Conservation (phyloP, 2,888 invertebrate genomes). For the Bombylius major region DNA sequence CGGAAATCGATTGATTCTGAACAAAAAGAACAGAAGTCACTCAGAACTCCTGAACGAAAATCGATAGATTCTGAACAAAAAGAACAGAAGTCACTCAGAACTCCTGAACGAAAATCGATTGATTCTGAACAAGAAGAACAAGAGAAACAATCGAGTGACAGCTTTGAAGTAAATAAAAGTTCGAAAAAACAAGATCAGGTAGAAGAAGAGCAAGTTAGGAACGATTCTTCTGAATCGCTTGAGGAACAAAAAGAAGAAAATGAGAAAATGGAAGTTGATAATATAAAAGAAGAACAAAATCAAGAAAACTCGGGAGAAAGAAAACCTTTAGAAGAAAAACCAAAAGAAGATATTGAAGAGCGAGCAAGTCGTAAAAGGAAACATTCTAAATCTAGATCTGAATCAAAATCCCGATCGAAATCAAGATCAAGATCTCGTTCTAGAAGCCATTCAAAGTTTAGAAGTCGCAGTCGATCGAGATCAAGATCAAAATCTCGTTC, state of each 20-base stretch:
- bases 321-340: constrained; percentile 18
- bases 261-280: constrained; percentile 16
- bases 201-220: too few relatives aligned
- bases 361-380: constrained; percentile 1
- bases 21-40: too few relatives aligned
- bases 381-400: constrained; percentile 6
- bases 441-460: background rate
- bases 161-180: too few relatives aligned
- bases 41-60: too few relatives aligned
- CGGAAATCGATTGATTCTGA: too few relatives aligned
- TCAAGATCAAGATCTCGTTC: constrained; percentile 23
- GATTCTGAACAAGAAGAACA: constrained; percentile 24
- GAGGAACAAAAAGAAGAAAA: constrained; percentile 23
- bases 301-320: constrained; percentile 4
- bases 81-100: constrained; percentile 14
- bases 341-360: background rate
- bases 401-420: constrained; percentile 2
- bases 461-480: constrained; percentile 17
- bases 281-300: constrained; percentile 6
- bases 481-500: constrained; percentile 22
- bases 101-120: background rate
- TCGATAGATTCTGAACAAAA: constrained; percentile 13
- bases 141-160: constrained; percentile 6
- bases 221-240: background rate
- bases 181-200: too few relatives aligned